A percentile compares a stretch with the other conserved stretches of the same genome.
Conservation (phyloP, 1,140 invertebrate genomes). For the Drosophila kikkawai region DNA sequence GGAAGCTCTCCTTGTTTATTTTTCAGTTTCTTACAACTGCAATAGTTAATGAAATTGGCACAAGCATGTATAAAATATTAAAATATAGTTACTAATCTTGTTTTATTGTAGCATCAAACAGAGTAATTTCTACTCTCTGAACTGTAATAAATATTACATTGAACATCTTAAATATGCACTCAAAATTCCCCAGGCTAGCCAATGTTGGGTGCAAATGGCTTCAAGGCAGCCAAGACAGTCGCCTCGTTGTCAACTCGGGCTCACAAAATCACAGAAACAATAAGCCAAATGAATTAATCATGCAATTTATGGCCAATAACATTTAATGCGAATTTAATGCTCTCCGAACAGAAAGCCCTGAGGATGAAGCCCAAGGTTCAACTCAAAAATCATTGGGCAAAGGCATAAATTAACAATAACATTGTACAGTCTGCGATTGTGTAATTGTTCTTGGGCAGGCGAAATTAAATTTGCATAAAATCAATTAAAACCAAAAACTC, state of each 20-base stretch:
- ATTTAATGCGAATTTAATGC: slow-evolving; percentile 65
- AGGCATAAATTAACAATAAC: slow-evolving; percentile 73
- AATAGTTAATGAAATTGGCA: not conserved
- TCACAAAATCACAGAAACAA: slow-evolving; percentile 1
- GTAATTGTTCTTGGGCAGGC: slow-evolving; percentile 36
- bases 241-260: not conserved
- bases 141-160: slow-evolving; percentile 4
- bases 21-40: not conserved
- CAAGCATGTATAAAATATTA: not conserved
- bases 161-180: not conserved
- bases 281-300: slow-evolving; percentile 55
- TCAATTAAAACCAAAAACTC: slow-evolving; percentile 69
- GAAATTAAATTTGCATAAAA: slow-evolving; percentile 78
- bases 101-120: too few relatives aligned
- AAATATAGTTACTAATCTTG: not conserved
- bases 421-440: slow-evolving; percentile 29
- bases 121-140: not conserved
- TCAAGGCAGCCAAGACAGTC: slow-evolving; percentile 9
- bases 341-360: slow-evolving; percentile 13
- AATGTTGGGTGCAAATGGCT: not conserved
- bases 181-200: not conserved
- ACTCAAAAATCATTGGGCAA: slow-evolving; percentile 63
- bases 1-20: not conserved
- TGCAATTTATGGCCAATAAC: slow-evolving; percentile 54
- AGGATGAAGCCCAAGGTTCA: slow-evolving; percentile 1